Base-by-base conservation (phyloP, 2,797 vertebrate genomes). In the Cynopterus sphinx region DNA sequence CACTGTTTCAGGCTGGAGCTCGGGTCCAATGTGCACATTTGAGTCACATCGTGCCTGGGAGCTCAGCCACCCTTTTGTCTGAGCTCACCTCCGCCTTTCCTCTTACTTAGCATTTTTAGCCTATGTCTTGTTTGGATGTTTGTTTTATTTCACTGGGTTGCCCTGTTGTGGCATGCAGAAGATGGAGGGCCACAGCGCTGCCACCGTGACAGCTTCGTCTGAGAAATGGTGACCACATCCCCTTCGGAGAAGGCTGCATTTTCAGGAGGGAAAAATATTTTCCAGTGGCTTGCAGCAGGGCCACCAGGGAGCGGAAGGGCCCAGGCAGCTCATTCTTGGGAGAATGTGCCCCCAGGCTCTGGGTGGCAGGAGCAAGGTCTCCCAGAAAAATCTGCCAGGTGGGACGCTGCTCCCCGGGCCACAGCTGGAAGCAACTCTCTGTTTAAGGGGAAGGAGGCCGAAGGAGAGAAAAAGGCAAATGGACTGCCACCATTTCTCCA, bases 21-120 rank as follows among this genome's bases (percentile, higher is more conserved):
- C 0, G 22, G 71, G 75, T 75, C 83, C 87, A 87, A 39, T 53
- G 77, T 16, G 79, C 57, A 86, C 63, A 36, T 68, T 96, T 67
- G n/a, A 88, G 73, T 95, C 92, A 70, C 9, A 0, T 85, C 63
- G 21, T 22, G 57, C 51, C 79, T 81, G 61, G 95, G 92, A 95
- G 73, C 55, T n/a, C 88, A 75, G 51, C 46, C 79, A 55, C 26
- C 16, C 61, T 53, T 91, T 70, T 53, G 93, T 87, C 89, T 87
- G 61, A 31, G 31, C 51, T 87, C 75, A 70, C 24, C 75, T 87
- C 70, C 8, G 22, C 19, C 0, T 51, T 87, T 71, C 73, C 83
- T 74, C 36, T 85, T 33, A 67, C 36, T 67, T 55, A 49, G 41
- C 28, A 7, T 49, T 74, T 70, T 74, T 26, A 65, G 68, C 65